Conservation (phyloP, 2,113 vertebrate species). For the Scophthalmus maximus region DNA sequence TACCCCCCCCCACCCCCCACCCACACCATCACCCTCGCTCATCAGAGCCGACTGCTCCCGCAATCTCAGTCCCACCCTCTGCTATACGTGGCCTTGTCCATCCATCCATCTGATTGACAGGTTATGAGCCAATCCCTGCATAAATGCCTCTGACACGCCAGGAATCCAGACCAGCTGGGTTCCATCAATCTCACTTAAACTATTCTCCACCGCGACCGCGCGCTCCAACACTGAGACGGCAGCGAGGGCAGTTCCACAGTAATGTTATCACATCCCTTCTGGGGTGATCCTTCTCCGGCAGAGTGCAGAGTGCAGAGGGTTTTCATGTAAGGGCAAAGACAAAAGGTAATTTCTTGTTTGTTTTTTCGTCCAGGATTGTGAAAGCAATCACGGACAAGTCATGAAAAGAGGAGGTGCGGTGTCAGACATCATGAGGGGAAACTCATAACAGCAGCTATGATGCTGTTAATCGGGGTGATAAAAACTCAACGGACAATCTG, state of each 20-base stretch:
- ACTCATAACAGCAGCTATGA: conserved; percentile 49
- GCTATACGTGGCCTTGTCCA: conserved; percentile 41
- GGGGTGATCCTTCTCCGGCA: conserved; percentile 61
- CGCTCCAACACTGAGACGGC: conserved; percentile 72
- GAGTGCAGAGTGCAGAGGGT: conserved; percentile 39
- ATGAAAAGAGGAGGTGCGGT: conserved; percentile 15
- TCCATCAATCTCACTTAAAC: conserved; percentile 84
- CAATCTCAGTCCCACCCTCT: conserved; percentile 43
- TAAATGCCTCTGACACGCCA: conserved; percentile 78
- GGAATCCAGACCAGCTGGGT: conserved; percentile 75
- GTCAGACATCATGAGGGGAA: conserved; percentile 47
- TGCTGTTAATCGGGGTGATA: conserved; percentile 69
- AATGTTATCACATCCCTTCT: conserved; percentile 76
- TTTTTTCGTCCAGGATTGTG: conserved; percentile 39
- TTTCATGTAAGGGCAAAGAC: conserved; percentile 7
- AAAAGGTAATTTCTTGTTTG: conserved; percentile 34
- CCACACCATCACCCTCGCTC: conserved; percentile 34
- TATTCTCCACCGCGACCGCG: conserved; percentile 61
- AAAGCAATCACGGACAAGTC: conserved; percentile 20
- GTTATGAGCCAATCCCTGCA: conserved; percentile 79
- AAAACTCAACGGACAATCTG: conserved; percentile 67
- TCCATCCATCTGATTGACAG: conserved; percentile 81
- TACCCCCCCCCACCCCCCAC: too few species aligned
- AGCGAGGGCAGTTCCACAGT: conserved; percentile 72
- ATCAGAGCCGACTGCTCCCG: conserved; percentile 11